A percentile compares a stretch with the other conserved stretches of the same genome.
These are phyloP conservation scores for Orussus abietinus DNA, from an alignment of 1,140 invertebrate genomes.

Conservation along the genomic window DNA sequence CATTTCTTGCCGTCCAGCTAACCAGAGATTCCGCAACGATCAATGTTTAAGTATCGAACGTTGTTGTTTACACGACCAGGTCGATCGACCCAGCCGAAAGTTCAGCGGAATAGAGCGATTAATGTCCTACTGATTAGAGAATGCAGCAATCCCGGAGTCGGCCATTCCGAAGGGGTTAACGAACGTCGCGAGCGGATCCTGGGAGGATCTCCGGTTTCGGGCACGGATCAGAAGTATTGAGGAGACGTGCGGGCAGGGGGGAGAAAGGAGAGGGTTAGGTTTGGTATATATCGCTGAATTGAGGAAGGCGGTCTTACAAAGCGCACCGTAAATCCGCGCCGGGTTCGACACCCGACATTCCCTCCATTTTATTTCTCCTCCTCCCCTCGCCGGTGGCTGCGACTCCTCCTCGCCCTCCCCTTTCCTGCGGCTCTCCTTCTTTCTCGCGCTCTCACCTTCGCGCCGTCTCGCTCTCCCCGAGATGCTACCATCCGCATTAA, in stretches of 20 bases:
- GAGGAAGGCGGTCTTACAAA: slow-evolving; percentile 55
- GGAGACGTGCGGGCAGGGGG: slow-evolving; percentile 2
- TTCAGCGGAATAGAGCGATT: too few species aligned
- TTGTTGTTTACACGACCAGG: too few species aligned
- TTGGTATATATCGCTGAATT: slow-evolving; percentile 53
- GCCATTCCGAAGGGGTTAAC: too few species aligned
- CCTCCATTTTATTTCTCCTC: slow-evolving; percentile 38
- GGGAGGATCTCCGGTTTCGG: too few species aligned
- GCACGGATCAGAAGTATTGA: too few species aligned
- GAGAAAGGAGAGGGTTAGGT: slow-evolving; percentile 30
- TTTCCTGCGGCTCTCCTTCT: slow-evolving; percentile 15
- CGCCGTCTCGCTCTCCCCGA: slow-evolving; percentile 6
- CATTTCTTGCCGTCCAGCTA: too few species aligned
- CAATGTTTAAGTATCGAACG: too few species aligned
- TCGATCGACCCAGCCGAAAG: too few species aligned
- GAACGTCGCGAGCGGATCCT: slow-evolving; percentile 12
- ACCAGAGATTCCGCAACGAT: too few species aligned
- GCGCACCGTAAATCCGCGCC: slow-evolving; percentile 52
- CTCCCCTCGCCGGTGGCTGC: slow-evolving; percentile 1
- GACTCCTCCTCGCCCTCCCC: slow-evolving; percentile 10
- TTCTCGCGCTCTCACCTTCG: slow-evolving; percentile 11
- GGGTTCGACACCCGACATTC: slow-evolving; percentile 53
- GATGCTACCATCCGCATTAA: slow-evolving; percentile 29
- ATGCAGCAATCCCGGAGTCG: too few species aligned
- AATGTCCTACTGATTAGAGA: too few species aligned